Percentiles rank a stretch among this genome's conserved stretches.
These are phyloP conservation scores for Crambe crambe DNA, from an alignment of 37 sponge, comb jelly and placozoan species.

Conservation along the genomic window DNA sequence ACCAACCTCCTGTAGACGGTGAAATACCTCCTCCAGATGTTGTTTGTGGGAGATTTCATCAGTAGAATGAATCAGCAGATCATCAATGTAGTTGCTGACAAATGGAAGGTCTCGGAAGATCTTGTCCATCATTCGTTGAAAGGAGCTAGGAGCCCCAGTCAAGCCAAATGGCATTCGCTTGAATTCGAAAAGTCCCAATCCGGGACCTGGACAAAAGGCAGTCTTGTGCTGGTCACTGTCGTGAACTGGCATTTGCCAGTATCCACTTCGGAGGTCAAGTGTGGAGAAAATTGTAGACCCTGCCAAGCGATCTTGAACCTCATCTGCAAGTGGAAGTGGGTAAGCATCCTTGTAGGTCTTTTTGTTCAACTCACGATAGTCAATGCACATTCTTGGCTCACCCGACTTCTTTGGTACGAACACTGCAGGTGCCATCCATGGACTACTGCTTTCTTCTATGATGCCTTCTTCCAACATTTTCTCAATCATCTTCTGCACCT, in stretches of 20 bases:
- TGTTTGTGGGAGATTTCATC: slow-evolving; percentile 20
- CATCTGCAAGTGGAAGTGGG: slow-evolving; percentile 68
- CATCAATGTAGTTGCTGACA: slow-evolving; percentile 32
- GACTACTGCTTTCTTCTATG: too few species aligned
- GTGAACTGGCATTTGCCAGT: slow-evolving; percentile 60
- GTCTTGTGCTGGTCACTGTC: slow-evolving; percentile 34
- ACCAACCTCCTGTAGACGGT: slow-evolving; percentile 5
- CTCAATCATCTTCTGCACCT: slow-evolving; percentile 38
- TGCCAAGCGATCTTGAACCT: slow-evolving; percentile 59
- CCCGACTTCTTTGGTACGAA: slow-evolving; percentile 59
- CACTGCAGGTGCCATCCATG: too few species aligned
- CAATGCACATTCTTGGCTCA: slow-evolving; percentile 49
- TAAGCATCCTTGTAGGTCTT: slow-evolving; percentile 58
- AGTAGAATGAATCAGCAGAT: slow-evolving; percentile 18
- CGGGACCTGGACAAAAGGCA: slow-evolving; percentile 60
- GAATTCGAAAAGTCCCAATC: slow-evolving; percentile 71
- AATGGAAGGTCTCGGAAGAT: slow-evolving; percentile 40
- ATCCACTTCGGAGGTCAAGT: slow-evolving; percentile 61
- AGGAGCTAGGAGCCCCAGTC: slow-evolving; percentile 54
- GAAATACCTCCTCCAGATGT: slow-evolving; percentile 23
- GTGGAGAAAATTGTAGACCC: slow-evolving; percentile 55
- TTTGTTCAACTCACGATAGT: slow-evolving; percentile 71
- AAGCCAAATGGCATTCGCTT: too few species aligned
- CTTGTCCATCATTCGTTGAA: slow-evolving; percentile 56
- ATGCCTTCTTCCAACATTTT: slow-evolving; percentile 65